Conservation (phyloP, 1,140 invertebrate species). For the Drosophila nasuta region DNA sequence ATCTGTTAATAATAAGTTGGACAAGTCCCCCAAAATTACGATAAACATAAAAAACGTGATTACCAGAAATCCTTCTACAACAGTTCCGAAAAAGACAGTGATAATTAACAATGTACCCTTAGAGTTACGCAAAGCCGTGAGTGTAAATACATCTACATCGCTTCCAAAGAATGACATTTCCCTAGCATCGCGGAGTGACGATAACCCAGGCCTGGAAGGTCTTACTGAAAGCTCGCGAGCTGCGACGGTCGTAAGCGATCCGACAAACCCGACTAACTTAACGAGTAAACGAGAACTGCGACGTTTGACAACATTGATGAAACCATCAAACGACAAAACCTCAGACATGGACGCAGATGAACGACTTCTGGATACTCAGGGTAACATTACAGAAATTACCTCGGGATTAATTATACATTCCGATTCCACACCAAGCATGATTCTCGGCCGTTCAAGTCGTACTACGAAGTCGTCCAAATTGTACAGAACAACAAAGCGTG, state of each 20-base stretch:
- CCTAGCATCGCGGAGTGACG: not conserved
- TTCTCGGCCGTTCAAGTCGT: conserved; percentile 18
- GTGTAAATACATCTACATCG: conserved; percentile 38
- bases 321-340: not conserved
- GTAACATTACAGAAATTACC: conserved; percentile 26
- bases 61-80: conserved; percentile 37
- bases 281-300: not conserved
- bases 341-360: not conserved
- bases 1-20: conserved; percentile 74
- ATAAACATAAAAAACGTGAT: conserved; percentile 62
- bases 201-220: not conserved
- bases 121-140: conserved; percentile 57
- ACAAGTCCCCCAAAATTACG: conserved; percentile 66
- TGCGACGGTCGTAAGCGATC: too few relatives aligned
- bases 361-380: not conserved
- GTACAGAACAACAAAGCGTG: conserved; percentile 56
- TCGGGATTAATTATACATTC: not conserved
- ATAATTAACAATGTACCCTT: conserved; percentile 80
- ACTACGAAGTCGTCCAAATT: conserved; percentile 59
- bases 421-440: conserved; percentile 10
- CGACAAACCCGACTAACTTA: too few relatives aligned
- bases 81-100: conserved; percentile 56
- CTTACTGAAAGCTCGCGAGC: not conserved
- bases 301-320: not conserved
- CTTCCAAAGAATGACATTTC: conserved; percentile 1